Evolutionary conservation across 2,888 invertebrate genomes (phyloP), one percentile per base, ranked within the genome.

Genomic region (Hirtodrosophila trivittata): DNA sequence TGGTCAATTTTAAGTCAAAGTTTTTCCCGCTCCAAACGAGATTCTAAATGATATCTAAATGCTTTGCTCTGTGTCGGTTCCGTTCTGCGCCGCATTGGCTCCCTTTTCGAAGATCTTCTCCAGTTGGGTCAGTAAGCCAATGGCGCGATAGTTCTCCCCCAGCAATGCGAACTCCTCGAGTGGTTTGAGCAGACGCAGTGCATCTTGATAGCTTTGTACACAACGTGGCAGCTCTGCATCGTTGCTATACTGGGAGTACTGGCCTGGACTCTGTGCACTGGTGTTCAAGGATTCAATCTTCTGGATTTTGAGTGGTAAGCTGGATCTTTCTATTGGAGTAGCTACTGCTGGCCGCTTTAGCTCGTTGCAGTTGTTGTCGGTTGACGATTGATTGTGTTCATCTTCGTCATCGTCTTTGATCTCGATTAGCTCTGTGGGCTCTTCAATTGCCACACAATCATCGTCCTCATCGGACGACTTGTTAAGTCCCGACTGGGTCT

Each of bases 81-180:
- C n/a, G 13, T 38, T 39, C 32, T 42, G 41, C 33, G 60, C 4
- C 50, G 43, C 4, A 1, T 32, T 60, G 21, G 28, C 38, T 9
- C 66, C 50, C 35, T 69, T 73, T 33, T 86, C 84, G n/a, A 89
- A 88, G 21, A 89, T 77, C 38, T 87, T 80, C 26, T 89, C 88
- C 13, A 90, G 68, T 47, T 90, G 90, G 1, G 87, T 75, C 14
- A 90, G 78, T 25, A 90, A 64, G 1, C 89, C 90, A 32, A 90
- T 90, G 26, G 86, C 89, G 12, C 90, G 86, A 68, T 87, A 89
- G 52, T 90, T 89, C 41, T 89, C 89, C 51, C 85, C 84, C 14
- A 89, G 58, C 51, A 89, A 66, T 0, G 86, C 89, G 32, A 89
- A 90, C 3, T 90, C 90, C 38, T 90, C 90, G 8, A 90, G 55